Evolutionary conservation across 2,888 invertebrate genomes (phyloP), one percentile per base, ranked within the genome.

Genomic region (Brenthis ino): DNA sequence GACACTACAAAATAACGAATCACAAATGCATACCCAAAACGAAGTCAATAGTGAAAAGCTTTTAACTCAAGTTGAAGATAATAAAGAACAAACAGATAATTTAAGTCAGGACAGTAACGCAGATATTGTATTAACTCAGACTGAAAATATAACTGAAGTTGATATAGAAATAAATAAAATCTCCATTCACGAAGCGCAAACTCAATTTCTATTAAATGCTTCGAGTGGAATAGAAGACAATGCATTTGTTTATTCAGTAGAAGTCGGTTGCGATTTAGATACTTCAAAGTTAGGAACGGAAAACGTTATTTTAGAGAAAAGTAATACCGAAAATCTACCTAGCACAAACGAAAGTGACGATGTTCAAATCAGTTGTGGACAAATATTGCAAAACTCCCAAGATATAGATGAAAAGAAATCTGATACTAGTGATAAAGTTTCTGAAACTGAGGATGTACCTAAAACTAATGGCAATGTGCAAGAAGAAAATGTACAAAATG

Each of bases 261-360:
- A 91, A 80, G 79, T 91, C 14, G 79, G 78, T 5, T 89, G 88
- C 61, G 88, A 89, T 71, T 82, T 37, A 43, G 11, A 43, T 11
- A 37, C 81, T 68, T 81, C 85, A 6, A 83, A 82, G 57, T 77
- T 80, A 6, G 80, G 75, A 0, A 77, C 72, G 47, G 79, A 79
- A 11, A 83, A 81, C 76, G 81, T 87, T 0, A 77, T 83, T 2
- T 58, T 90, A 16, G 91, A 89, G 12, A 86, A 81, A 74, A 76
- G 80, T n/a, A 87, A 89, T 6, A 87, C 85, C 14, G 89, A 90
- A 48, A 86, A 86, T 66, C 75, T 91, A 14, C 90, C 92, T 0
- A 86, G 87, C 67, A 85, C 86, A 0, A 89, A 85, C 71, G 91
- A 91, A 11, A 88, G 88, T 1, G 91, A 92, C 72, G 93, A 93